Evolutionary conservation across 2,113 vertebrate species (phyloP), one percentile per base, ranked within the genome.

Genomic region (Hyaena hyaena): DNA sequence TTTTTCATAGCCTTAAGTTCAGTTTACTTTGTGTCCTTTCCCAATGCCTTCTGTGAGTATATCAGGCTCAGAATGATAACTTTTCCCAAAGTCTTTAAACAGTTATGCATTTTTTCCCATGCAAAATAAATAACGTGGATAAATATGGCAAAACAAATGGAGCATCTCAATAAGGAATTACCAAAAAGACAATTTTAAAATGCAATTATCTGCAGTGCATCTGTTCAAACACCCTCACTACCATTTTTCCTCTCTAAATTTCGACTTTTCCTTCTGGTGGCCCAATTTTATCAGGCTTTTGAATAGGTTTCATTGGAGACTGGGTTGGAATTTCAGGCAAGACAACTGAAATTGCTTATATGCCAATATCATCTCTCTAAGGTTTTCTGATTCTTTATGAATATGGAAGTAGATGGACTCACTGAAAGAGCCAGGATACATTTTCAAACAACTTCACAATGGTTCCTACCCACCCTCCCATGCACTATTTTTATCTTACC

Each of bases 111-210:
- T 74, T 98, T 88, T 86, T 24, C 55, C 50, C 63, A 77, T 88
- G 48, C 45, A 96, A 96, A 97, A 97, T 84, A 97, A 98, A 95
- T 92, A 96, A 95, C 85, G 81, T 68, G 45, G 92, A 94, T 98
- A 97, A 98, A 96, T 95, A 97, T 83, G 76, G 50, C 88, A 95
- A 96, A 96, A 96, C 71, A 97, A 97, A 98, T 92, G 84, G 66
- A 88, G 35, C 39, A 45, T 86, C 71, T 96, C 95, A 92, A 95
- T 21, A 92, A 90, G 69, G 65, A 93, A 92, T 96, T 97, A 88
- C 50, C 93, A 92, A 93, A 96, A 96, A 92, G 83, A 69, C 53
- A 45, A 82, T 79, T 97, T 97, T 88, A 93, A 93, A 93, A 45
- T n/a, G 53, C 90, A 93, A 15, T 97, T 95, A 96, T 93, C 84